Percentiles rank a stretch among this genome's conserved stretches.
These are phyloP conservation scores for Eufriesea mexicana DNA, from an alignment of 1,140 invertebrate species.

Conservation along the genomic window DNA sequence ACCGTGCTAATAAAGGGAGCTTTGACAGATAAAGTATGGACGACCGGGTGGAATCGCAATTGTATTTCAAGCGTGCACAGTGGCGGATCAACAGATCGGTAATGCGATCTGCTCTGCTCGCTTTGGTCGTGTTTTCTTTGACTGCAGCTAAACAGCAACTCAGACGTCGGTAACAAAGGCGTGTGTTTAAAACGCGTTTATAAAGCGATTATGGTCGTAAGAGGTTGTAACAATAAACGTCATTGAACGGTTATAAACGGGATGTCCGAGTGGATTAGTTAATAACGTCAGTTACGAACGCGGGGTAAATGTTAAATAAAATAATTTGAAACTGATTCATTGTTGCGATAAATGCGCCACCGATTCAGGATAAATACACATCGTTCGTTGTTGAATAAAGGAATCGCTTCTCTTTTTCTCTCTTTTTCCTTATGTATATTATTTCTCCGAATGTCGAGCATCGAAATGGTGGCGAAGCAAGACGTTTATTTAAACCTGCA, in stretches of 20 bases:
- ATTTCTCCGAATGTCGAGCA: too few species aligned
- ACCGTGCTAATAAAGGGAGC: slow-evolving; percentile 5
- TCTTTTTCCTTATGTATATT: too few species aligned
- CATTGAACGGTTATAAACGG: slow-evolving; percentile 40
- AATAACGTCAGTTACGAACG: slow-evolving; percentile 26
- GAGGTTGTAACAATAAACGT: slow-evolving; percentile 37
- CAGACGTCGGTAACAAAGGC: slow-evolving; percentile 30
- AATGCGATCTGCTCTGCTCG: slow-evolving; percentile 11
- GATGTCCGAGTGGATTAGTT: slow-evolving; percentile 27
- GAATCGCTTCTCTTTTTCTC: neutral
- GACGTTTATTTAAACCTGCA: slow-evolving; percentile 10
- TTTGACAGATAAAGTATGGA: neutral
- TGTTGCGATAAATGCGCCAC: neutral
- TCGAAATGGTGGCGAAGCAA: too few species aligned
- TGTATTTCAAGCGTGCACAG: slow-evolving; percentile 4
- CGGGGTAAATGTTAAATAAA: slow-evolving; percentile 28
- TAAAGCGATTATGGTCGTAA: slow-evolving; percentile 36
- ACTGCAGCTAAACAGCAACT: neutral
- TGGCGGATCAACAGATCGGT: slow-evolving; percentile 29
- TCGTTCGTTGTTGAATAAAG: neutral
- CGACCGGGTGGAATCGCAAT: neutral
- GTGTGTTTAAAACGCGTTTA: slow-evolving; percentile 30
- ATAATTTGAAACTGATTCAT: slow-evolving; percentile 23
- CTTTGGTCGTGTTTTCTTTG: slow-evolving; percentile 15
- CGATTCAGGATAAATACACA: neutral